Conservation (phyloP, 1,140 invertebrate genomes). For the Parapsyche elsis region DNA sequence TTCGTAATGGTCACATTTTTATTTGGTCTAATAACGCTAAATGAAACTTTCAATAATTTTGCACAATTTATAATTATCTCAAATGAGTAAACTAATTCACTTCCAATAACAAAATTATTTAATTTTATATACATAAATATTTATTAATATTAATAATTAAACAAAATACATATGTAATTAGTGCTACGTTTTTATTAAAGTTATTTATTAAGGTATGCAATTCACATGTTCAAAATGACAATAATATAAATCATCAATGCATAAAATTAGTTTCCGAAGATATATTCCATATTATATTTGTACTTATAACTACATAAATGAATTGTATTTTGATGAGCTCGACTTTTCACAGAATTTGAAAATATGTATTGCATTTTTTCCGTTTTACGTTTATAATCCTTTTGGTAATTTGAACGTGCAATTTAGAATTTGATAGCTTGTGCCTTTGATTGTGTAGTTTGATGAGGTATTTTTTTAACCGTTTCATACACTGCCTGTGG, state of each 20-base stretch:
- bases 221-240: conserved; percentile 27
- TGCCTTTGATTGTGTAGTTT: conserved; percentile 15
- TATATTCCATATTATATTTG: background rate
- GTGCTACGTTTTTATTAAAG: too few species aligned
- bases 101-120: too few species aligned
- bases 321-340: background rate
- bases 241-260: conserved; percentile 5
- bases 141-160: too few species aligned
- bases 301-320: background rate
- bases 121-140: too few species aligned
- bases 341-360: background rate
- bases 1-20: too few species aligned
- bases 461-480: background rate
- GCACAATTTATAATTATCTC: background rate
- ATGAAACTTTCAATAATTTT: background rate
- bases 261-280: background rate
- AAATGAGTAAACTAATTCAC: background rate
- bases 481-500: background rate
- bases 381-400: background rate
- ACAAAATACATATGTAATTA: too few species aligned
- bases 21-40: background rate
- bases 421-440: conserved; percentile 5
- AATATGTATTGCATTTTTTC: background rate
- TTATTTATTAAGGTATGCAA: background rate
- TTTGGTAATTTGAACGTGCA: background rate